Evolutionary conservation across 2,113 vertebrate genomes (phyloP).

Genomic region (Rhea pennata): DNA sequence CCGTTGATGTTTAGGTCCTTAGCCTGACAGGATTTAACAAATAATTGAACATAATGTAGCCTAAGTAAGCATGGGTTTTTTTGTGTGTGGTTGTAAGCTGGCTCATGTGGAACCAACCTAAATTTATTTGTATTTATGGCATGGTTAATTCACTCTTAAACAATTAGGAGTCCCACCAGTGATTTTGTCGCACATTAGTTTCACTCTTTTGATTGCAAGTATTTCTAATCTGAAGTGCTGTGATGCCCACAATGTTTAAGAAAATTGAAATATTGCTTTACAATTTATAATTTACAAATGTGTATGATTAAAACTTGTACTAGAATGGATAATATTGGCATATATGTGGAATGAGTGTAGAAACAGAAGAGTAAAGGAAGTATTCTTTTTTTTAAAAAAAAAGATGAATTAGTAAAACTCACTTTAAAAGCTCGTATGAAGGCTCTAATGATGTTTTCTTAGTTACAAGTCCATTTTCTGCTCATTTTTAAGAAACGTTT

Average conservation of each 20-base stretch:
- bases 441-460: background rate
- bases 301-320: background rate
- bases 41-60: background rate
- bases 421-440: background rate
- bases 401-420: background rate
- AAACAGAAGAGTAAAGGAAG: background rate
- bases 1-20: background rate
- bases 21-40: background rate
- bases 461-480: background rate
- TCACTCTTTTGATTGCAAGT: background rate
- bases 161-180: background rate
- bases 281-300: background rate
- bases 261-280: background rate
- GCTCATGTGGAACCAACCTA: background rate
- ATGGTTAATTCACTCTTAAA: background rate
- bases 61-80: background rate
- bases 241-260: background rate
- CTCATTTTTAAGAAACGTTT: background rate
- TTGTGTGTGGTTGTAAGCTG: background rate
- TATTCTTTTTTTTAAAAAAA: background rate
- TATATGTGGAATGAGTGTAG: background rate
- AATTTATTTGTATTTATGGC: background rate
- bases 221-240: background rate
- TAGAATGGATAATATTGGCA: background rate
- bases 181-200: background rate